phyloP scores from a whole-genome alignment of 1,140 invertebrate species.

The Littorina saxatilis region DNA sequence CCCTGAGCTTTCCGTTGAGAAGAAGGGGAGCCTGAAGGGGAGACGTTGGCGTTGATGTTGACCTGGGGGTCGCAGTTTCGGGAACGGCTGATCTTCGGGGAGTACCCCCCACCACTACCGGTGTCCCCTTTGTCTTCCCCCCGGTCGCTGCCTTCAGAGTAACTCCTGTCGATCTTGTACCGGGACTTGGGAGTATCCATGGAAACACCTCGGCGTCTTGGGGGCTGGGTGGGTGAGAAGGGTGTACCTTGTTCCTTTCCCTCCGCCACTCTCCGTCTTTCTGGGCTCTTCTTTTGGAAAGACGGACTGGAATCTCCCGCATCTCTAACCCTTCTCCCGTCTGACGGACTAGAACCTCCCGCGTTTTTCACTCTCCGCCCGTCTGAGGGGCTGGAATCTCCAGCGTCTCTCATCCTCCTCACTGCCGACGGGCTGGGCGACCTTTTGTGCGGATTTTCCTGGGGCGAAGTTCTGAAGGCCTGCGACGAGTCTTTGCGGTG shows the following conservation, averaged over 20 bases:
- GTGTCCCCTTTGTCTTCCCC: not conserved
- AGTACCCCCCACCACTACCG: not conserved
- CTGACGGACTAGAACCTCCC: no score
- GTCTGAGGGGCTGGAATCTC: no score
- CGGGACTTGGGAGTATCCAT: not conserved
- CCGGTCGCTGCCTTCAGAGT: not conserved
- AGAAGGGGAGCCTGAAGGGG: no score
- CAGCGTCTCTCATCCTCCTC: no score
- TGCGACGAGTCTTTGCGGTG: no score
- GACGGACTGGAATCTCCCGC: not conserved
- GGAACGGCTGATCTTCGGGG: not conserved
- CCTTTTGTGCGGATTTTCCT: no score
- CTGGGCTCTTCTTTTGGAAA: not conserved
- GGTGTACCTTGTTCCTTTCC: not conserved
- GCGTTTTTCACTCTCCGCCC: no score
- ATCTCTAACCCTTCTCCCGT: no score
- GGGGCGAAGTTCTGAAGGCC: no score
- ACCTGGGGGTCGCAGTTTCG: not conserved
- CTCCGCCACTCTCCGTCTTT: not conserved
- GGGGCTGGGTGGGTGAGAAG: not conserved
- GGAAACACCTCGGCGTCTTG: not conserved
- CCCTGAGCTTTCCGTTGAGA: no score
- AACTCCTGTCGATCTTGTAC: not conserved
- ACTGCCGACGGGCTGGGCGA: no score
- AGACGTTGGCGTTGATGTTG: not conserved